These are phyloP conservation scores for Bombylius discolor DNA, from an alignment of 2,888 invertebrate species.

Conservation along the genomic window DNA sequence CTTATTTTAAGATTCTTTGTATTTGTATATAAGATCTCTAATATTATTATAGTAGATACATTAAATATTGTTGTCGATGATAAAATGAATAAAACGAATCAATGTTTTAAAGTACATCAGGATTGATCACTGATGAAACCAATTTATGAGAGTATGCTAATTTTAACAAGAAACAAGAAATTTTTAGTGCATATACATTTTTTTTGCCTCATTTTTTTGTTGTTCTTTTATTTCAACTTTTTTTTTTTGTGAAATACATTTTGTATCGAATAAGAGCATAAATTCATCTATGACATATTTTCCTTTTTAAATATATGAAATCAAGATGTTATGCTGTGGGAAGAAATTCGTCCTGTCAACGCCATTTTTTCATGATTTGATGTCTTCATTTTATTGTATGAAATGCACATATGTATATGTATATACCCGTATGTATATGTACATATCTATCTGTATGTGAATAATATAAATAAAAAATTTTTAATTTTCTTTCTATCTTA, in stretches of 20 bases:
- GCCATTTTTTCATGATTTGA: constrained; percentile 4
- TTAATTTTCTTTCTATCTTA: too few species aligned
- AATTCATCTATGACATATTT: constrained; percentile 14
- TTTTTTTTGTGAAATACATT: too few species aligned
- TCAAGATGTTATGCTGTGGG: constrained; percentile 7
- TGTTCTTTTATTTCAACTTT: too few species aligned
- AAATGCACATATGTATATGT: too few species aligned
- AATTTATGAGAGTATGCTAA: constrained; percentile 14
- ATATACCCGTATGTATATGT: too few species aligned
- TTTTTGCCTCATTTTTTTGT: neutral
- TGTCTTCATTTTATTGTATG: constrained; percentile 3
- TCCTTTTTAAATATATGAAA: neutral
- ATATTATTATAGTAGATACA: too few species aligned
- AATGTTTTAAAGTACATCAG: neutral
- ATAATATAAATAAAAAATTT: too few species aligned
- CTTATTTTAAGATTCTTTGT: too few species aligned
- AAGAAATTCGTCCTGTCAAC: constrained; percentile 12
- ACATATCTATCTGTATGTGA: too few species aligned
- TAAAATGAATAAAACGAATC: too few species aligned
- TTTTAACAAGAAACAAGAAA: neutral
- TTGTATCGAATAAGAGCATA: constrained; percentile 7
- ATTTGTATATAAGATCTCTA: too few species aligned
- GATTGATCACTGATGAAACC: constrained; percentile 4
- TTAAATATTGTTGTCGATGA: too few species aligned
- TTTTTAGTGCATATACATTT: neutral